Conservation (phyloP, 2,113 vertebrate genomes). For the Azemiops feae region DNA sequence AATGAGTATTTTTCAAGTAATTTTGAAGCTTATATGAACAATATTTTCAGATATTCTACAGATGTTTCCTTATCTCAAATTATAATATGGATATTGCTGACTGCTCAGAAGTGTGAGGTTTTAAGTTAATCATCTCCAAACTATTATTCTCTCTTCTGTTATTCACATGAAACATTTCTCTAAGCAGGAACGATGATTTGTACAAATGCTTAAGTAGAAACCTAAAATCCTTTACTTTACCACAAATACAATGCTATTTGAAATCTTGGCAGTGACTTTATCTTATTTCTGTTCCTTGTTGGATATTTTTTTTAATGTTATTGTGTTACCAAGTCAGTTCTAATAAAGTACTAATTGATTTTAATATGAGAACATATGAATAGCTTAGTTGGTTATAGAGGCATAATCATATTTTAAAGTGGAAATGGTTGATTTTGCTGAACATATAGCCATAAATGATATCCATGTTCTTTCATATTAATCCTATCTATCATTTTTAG, state of each 20-base stretch:
- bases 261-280: background rate
- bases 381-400: conserved; percentile 4
- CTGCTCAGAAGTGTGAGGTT: background rate
- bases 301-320: background rate
- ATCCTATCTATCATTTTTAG: conserved; percentile 12
- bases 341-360: conserved; percentile 15
- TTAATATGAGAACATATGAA: background rate
- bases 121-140: background rate
- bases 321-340: background rate
- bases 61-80: background rate
- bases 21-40: background rate
- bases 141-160: background rate
- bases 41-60: background rate
- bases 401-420: conserved; percentile 5
- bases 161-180: background rate
- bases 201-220: background rate
- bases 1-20: background rate
- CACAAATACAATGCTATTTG: background rate
- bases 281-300: background rate
- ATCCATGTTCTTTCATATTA: background rate
- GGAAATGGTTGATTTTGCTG: background rate
- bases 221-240: background rate
- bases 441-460: background rate
- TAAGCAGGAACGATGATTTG: background rate
- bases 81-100: background rate